phyloP scores from a whole-genome alignment of 2,888 invertebrate species.

The Papilio protenor region DNA sequence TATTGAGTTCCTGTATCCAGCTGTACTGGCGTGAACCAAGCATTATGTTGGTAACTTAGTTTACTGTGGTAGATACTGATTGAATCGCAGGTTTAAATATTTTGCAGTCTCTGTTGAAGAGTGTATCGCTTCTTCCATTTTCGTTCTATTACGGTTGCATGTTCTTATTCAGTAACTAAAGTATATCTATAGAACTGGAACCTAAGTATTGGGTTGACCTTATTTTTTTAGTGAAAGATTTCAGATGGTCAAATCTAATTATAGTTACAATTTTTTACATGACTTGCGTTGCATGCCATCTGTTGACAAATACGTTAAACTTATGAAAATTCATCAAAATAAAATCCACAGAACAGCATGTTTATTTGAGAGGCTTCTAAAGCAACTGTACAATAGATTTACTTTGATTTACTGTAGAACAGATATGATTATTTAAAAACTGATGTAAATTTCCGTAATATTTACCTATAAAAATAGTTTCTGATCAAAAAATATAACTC shows the following conservation, averaged over 20 bases:
- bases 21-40: too few relatives aligned
- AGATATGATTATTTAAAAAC: not conserved
- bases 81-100: not conserved
- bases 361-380: not conserved
- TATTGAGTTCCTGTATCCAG: too few relatives aligned
- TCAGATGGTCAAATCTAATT: not conserved
- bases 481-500: not conserved
- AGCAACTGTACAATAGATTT: not conserved
- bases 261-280: not conserved
- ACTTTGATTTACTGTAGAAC: not conserved
- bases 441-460: not conserved
- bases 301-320: conserved; percentile 59
- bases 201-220: not conserved
- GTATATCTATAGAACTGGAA: not conserved
- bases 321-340: conserved; percentile 27
- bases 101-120: not conserved
- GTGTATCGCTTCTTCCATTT: not conserved
- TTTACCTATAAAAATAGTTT: not conserved
- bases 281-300: conserved; percentile 55
- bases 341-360: not conserved
- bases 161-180: not conserved
- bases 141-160: not conserved
- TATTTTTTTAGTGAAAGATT: not conserved
- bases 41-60: too few relatives aligned
- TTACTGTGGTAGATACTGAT: not conserved